These are phyloP conservation scores for Ceramica pisi DNA, from an alignment of 2,888 invertebrate genomes.

Conservation along the genomic window DNA sequence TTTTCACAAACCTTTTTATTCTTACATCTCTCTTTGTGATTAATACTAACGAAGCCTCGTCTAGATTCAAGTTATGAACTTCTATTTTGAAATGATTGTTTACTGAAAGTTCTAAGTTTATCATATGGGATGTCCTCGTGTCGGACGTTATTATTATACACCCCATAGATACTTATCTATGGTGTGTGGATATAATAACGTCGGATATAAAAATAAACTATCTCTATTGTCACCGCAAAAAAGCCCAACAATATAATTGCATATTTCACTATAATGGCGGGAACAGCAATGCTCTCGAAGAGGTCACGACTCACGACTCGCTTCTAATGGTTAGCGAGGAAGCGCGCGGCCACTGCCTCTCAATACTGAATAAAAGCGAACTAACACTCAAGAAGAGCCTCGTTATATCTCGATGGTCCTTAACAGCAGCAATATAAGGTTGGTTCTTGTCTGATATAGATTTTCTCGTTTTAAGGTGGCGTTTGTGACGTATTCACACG, in stretches of 20 bases:
- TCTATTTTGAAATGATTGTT: not conserved
- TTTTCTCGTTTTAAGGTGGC: slow-evolving; percentile 30
- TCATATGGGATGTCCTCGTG: not conserved
- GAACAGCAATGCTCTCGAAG: slow-evolving; percentile 61
- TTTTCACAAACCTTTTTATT: not conserved
- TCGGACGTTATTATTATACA: too few relatives aligned
- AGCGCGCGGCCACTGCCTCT: slow-evolving; percentile 53
- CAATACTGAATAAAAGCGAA: slow-evolving; percentile 61
- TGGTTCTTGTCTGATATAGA: slow-evolving; percentile 21
- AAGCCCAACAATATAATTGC: slow-evolving; percentile 63
- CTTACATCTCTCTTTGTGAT: not conserved
- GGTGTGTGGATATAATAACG: not conserved
- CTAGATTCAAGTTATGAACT: not conserved
- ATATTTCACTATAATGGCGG: slow-evolving; percentile 68
- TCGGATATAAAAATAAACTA: slow-evolving; percentile 9
- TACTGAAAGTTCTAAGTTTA: not conserved
- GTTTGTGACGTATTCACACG: slow-evolving; percentile 67
- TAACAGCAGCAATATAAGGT: slow-evolving; percentile 26
- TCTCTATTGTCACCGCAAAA: slow-evolving; percentile 19
- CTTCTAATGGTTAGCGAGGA: slow-evolving; percentile 52
- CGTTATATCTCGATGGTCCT: slow-evolving; percentile 23
- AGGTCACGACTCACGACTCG: slow-evolving; percentile 43
- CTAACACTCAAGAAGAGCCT: slow-evolving; percentile 30
- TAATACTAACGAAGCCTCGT: not conserved
- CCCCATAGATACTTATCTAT: not conserved